phyloP scores from a whole-genome alignment of 2,797 vertebrate species.

The Semaprochilodus insignis region DNA sequence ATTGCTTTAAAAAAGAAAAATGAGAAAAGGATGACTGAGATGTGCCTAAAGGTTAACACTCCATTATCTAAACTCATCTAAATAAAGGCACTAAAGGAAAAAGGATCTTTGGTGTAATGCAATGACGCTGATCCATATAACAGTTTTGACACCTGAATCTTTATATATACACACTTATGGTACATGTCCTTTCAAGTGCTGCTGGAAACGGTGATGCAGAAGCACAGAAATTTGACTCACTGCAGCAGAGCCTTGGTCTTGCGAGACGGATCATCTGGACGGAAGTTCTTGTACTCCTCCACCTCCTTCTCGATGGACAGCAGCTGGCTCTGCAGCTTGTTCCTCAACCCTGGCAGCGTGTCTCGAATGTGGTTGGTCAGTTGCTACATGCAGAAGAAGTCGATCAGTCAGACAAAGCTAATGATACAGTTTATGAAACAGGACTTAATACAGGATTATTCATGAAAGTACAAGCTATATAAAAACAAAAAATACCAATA shows the following conservation, averaged over 20 bases:
- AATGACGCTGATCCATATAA: too few species aligned
- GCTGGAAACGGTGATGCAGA: background rate
- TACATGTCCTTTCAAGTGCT: background rate
- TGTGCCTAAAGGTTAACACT: background rate
- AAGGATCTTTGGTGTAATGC: background rate
- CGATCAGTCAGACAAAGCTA: background rate
- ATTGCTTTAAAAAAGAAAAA: background rate
- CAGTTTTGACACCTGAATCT: background rate
- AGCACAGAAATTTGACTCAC: constrained; percentile 72
- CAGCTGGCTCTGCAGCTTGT: constrained; percentile 95
- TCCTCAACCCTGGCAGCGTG: constrained; percentile 89
- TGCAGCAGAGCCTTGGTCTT: constrained; percentile 97
- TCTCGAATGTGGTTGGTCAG: constrained; percentile 97
- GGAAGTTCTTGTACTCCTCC: constrained; percentile 94
- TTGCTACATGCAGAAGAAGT: constrained; percentile 80
- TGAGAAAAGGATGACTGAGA: constrained; percentile 6
- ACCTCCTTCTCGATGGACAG: constrained; percentile 97
- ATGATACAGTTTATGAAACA: background rate
- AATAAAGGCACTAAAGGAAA: background rate
- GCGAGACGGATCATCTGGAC: constrained; percentile 91
- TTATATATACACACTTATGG: background rate
- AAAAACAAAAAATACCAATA: too few species aligned
- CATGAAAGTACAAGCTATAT: too few species aligned
- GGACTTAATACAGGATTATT: background rate
- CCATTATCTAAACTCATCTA: background rate